Evolutionary conservation across 2,113 vertebrate species (phyloP).

Genomic region (Petaurus breviceps): DNA sequence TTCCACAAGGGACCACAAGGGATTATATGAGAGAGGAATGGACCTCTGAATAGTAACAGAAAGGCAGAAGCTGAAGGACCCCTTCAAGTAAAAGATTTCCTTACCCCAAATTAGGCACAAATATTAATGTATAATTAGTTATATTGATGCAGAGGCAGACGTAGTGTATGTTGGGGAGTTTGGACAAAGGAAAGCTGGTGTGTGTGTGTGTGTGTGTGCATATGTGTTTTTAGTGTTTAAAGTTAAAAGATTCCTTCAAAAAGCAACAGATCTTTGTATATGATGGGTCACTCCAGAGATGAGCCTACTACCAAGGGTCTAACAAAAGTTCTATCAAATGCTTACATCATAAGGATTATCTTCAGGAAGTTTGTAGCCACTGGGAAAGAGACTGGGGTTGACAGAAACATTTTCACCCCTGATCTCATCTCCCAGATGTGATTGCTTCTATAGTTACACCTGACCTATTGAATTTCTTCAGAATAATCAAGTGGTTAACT

Average conservation of each 20-base stretch:
- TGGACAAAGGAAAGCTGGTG: neutral
- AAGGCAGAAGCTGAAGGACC: neutral
- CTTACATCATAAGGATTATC: neutral
- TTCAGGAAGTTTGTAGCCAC: neutral
- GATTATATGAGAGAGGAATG: neutral
- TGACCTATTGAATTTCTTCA: neutral
- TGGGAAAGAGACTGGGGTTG: neutral
- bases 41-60: neutral
- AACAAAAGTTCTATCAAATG: neutral
- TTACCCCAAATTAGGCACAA: neutral
- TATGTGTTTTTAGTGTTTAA: neutral
- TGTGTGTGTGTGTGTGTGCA: neutral
- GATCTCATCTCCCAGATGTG: neutral
- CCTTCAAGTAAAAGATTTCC: neutral
- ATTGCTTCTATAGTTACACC: neutral
- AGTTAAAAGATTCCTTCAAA: neutral
- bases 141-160: neutral
- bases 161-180: neutral
- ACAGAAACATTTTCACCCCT: neutral
- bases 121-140: neutral
- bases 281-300: neutral
- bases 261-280: neutral
- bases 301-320: neutral
- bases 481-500: neutral
- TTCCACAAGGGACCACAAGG: rapidly evolving